Base-by-base conservation (phyloP, 2,888 invertebrate species). In the Parasteatoda lunata region DNA sequence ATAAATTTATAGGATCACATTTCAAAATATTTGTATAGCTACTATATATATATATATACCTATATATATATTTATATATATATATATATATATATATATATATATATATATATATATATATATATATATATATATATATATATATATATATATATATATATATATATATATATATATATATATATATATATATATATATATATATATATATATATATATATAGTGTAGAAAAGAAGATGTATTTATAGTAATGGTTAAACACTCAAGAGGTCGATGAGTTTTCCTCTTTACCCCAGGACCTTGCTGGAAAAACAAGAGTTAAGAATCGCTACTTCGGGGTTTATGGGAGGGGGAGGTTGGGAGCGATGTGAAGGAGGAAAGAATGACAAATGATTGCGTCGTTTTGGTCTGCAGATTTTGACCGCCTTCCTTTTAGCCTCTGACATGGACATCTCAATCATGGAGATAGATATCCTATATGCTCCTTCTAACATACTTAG, bases 381-480 rank as follows among this genome's bases (percentile, higher is more conserved):
- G 77, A 71, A 83, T 84, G 84, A 84, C 84, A 84, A 84, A 84
- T 68, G 84, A 78, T 72, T 47, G 75, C 68, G 69, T 54, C 80
- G 72, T 73, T 80, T 73, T 52, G 71, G 77, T 65, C 15, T 13
- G 73, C 66, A 65, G 71, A 73, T 70, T 78, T 73, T 54, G 72
- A 84, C 77, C 84, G 84, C 84, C 84, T 73, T 73, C 72, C 84
- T 84, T 78, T 78, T 84, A 84, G 84, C 78, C 84, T 73, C 72
- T 84, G 84, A 84, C 84, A 78, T 72, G 52, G 49, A 73, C 71
- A 68, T 45, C 84, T 84, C 77, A 77, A 84, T 84, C 84, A 77
- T 49, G 8, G 7, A 66, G 84, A 84, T 72, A 52, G 84, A 84
- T 84, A 70, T 72, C 47, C 49, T 15, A 59, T n/a, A 11, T 77